Evolutionary conservation across 1,140 invertebrate genomes (phyloP), one percentile per base, ranked within the genome.

Genomic region (Phenacoccus solenopsis): DNA sequence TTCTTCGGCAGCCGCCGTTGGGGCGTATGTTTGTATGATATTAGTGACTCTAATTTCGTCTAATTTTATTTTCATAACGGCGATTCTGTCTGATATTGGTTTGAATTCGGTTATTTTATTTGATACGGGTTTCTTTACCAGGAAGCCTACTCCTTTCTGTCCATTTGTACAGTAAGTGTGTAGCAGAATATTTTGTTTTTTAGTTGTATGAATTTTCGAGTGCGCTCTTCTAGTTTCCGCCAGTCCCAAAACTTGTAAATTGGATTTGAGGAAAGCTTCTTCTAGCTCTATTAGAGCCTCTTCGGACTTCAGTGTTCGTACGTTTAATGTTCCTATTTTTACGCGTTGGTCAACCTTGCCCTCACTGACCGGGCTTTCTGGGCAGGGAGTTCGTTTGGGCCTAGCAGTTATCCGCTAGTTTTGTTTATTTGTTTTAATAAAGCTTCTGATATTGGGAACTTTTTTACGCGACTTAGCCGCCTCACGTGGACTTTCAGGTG

Each of bases 11-110:
- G 21, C 22, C 28, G 56, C 27, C 2, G 70, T 70, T 30, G 70
- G 70, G 12, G 70, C 70, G 30, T 70, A 64, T 16, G 67, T n/a
- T 67, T 70, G 70, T 2, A 70, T 7, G 0, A 70, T 24, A 12
- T 28, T 16, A 20, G 12, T 9, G 3, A 2, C 20, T 49, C 16
- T 5, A 3, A 16, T 49, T 16, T n/a, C 38, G 13, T 16, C 3
- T 2, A 9, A 3, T 16, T 67, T 0, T 28, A 20, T 28, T 1
- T 59, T 1, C 28, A 56, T 24, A n/a, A n/a, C n/a, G 22, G 49
- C 49, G 0, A 70, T 25, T 25, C 69, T 61, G 7, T 59, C 28
- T 1, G 70, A 70, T 1, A 70, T n/a, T 0, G 24, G 5, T 25
- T 4, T 32, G 16, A 70, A 64, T 28, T 70, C 24, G 1, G 21